Conservation (phyloP, 2,113 vertebrate genomes). For the Myanophis thanlyinensis region DNA sequence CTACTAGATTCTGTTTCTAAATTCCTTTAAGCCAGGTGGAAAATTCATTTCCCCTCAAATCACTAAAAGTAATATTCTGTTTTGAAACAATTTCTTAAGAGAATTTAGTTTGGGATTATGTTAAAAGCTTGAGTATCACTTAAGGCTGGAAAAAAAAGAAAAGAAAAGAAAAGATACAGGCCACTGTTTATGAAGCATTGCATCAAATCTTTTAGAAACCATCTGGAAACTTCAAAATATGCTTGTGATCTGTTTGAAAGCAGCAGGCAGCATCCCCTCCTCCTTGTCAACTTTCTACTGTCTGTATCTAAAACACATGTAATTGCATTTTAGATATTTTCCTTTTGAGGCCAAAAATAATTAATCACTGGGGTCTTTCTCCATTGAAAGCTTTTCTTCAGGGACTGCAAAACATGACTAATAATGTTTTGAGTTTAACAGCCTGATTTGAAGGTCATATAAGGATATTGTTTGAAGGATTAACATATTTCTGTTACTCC, state of each 20-base stretch:
- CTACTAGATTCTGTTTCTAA: background rate
- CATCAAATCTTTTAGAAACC: background rate
- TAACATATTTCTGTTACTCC: slow-evolving; percentile 68
- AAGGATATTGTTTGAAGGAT: slow-evolving; percentile 69
- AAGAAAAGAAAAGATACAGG: slow-evolving; percentile 25
- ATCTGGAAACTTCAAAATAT: slow-evolving; percentile 52
- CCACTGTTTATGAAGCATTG: background rate
- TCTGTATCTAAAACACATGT: slow-evolving; percentile 40
- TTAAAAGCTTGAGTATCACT: slow-evolving; percentile 22
- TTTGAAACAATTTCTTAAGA: background rate
- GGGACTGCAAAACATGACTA: slow-evolving; percentile 55
- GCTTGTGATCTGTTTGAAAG: slow-evolving; percentile 38
- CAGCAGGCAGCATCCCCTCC: slow-evolving; percentile 52
- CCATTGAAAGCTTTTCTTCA: slow-evolving; percentile 48
- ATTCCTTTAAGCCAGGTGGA: background rate
- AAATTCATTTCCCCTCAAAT: background rate
- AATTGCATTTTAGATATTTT: slow-evolving; percentile 49
- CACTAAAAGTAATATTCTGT: background rate
- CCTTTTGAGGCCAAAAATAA: slow-evolving; percentile 20
- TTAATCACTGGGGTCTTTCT: slow-evolving; percentile 28
- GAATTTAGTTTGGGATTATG: background rate
- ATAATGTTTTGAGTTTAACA: slow-evolving; percentile 54
- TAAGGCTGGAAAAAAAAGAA: slow-evolving; percentile 32
- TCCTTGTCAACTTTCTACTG: slow-evolving; percentile 44
- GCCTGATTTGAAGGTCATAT: slow-evolving; percentile 65